phyloP scores from a whole-genome alignment of 2,888 invertebrate genomes.

The Tiliacea citrago region DNA sequence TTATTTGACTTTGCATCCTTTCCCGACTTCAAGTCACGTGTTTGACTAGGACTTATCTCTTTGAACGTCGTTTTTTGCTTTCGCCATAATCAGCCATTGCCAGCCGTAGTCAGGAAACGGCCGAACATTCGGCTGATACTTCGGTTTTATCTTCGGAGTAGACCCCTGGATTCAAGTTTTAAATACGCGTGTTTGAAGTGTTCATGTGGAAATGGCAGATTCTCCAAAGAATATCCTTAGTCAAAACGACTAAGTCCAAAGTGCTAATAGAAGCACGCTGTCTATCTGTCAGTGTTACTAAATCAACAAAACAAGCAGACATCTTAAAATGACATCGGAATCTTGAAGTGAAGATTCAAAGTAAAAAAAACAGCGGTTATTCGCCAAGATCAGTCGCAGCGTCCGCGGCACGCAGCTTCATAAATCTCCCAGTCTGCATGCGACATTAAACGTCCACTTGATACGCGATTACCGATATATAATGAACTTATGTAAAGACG shows the following conservation, averaged over 20 bases:
- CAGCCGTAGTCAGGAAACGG: too few species aligned
- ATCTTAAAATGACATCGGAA: conserved; percentile 23
- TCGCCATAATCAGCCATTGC: too few species aligned
- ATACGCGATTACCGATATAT: conserved; percentile 67
- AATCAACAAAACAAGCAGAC: conserved; percentile 17
- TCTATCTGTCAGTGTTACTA: conserved; percentile 1
- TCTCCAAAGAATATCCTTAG: not conserved
- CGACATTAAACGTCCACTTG: conserved; percentile 69
- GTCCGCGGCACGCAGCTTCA: conserved; percentile 61
- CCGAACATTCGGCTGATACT: too few species aligned
- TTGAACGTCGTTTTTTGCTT: too few species aligned
- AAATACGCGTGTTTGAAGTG: not conserved
- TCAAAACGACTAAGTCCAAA: not conserved
- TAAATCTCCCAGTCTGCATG: conserved; percentile 72
- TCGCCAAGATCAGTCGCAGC: conserved; percentile 49
- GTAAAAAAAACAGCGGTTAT: conserved; percentile 36
- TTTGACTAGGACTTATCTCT: too few species aligned
- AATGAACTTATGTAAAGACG: conserved; percentile 80
- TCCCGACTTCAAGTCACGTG: too few species aligned
- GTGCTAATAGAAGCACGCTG: not conserved
- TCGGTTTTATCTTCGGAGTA: not conserved
- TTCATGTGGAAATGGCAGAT: not conserved
- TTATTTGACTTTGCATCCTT: too few species aligned
- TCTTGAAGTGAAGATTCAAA: conserved; percentile 28
- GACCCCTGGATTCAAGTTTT: too few species aligned